phyloP scores from a whole-genome alignment of 2,797 vertebrate genomes.

The Mormyrops attenuatus region DNA sequence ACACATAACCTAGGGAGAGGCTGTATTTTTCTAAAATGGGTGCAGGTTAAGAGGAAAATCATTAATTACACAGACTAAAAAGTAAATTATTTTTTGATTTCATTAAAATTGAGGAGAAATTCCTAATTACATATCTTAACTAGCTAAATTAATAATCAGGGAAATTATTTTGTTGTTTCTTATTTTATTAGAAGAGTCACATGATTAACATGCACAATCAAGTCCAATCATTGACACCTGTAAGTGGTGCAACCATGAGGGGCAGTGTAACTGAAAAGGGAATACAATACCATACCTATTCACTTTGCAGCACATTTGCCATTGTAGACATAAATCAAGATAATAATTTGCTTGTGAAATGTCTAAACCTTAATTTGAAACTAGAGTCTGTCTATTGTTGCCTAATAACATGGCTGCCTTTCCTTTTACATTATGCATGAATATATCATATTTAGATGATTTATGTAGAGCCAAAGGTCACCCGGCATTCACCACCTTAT shows the following conservation, averaged over 20 bases:
- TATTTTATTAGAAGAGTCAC: constrained; percentile 10
- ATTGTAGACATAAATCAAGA: constrained; percentile 27
- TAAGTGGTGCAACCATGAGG: constrained; percentile 12
- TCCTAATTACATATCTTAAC: neutral
- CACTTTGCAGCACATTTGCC: constrained; percentile 19
- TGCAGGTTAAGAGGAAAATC: neutral
- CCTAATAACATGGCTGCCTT: neutral
- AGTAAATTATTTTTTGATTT: neutral
- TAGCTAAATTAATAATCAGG: constrained; percentile 23
- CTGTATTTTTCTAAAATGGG: neutral
- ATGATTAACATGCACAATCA: constrained; percentile 35
- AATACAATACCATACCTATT: constrained; percentile 4
- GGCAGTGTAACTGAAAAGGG: constrained; percentile 20
- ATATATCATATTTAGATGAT: constrained; percentile 18
- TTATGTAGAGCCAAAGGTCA: neutral
- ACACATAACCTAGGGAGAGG: neutral
- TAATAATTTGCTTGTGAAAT: constrained; percentile 22
- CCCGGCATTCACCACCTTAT: neutral
- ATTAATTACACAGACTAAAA: neutral
- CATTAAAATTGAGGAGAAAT: neutral
- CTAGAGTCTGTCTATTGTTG: neutral
- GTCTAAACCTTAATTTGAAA: constrained; percentile 7
- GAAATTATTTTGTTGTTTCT: constrained; percentile 29
- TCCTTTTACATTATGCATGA: neutral
- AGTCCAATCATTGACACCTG: constrained; percentile 20